A percentile compares a stretch with the other conserved stretches of the same genome.
Conservation (phyloP, 2,113 vertebrate genomes). For the Rafetus swinhoei region DNA sequence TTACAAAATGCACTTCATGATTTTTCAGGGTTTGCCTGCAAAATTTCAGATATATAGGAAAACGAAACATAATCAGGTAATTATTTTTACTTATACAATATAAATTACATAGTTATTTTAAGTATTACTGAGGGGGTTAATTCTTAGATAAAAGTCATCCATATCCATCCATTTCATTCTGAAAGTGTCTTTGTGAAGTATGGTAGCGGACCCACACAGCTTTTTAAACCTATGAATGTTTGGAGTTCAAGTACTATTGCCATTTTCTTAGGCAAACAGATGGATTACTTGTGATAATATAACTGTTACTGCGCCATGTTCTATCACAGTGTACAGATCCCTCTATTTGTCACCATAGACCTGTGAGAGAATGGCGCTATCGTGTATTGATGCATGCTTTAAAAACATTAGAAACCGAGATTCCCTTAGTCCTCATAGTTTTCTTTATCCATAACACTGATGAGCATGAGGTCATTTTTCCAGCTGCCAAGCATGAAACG, state of each 20-base stretch:
- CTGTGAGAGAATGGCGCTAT: background rate
- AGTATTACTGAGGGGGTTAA: background rate
- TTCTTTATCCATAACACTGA: background rate
- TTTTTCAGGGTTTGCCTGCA: constrained; percentile 93
- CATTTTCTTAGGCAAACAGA: background rate
- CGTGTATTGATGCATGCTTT: background rate
- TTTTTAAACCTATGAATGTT: background rate
- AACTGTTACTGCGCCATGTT: background rate
- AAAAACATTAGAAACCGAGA: background rate
- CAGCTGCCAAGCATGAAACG: background rate
- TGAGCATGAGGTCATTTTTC: background rate
- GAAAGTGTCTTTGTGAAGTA: background rate
- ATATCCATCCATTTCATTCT: background rate
- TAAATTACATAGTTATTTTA: background rate
- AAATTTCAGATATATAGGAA: constrained; percentile 97
- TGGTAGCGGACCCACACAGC: background rate
- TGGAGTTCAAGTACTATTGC: background rate
- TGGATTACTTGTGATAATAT: background rate
- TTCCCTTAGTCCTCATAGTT: background rate
- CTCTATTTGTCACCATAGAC: background rate
- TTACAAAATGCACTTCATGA: background rate
- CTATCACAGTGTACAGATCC: background rate
- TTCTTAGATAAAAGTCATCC: background rate
- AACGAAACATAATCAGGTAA: constrained; percentile 97
- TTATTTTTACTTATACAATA: background rate